These are phyloP conservation scores for Tetropium fuscum DNA, from an alignment of 2,888 invertebrate genomes.

Conservation along the genomic window DNA sequence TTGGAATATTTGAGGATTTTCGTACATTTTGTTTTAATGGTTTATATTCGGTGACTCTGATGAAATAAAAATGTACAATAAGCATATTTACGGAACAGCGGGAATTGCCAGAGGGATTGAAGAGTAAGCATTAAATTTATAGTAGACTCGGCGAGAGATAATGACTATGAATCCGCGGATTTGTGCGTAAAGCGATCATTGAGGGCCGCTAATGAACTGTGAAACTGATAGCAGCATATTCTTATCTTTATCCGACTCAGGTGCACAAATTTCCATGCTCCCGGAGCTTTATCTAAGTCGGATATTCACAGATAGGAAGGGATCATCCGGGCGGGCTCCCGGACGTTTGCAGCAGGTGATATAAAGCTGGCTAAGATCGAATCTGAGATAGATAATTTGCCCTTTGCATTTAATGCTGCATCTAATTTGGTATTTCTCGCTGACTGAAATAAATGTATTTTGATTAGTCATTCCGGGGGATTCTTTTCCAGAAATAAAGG, in stretches of 20 bases:
- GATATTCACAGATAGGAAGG: conserved; percentile 27
- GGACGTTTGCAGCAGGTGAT: conserved; percentile 44
- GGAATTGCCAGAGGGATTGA: conserved; percentile 20
- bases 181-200: conserved; percentile 55
- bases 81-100: conserved; percentile 26
- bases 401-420: conserved; percentile 35
- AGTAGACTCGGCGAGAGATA: conserved; percentile 24
- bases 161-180: conserved; percentile 40
- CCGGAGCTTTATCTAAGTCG: conserved; percentile 28
- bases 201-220: conserved; percentile 62
- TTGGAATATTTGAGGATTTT: no score
- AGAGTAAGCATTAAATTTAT: conserved; percentile 27
- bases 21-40: no score
- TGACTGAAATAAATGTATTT: no score
- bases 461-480: no score
- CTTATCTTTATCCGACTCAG: conserved; percentile 45
- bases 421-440: not conserved
- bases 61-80: conserved; percentile 20
- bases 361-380: conserved; percentile 28
- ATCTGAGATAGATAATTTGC: conserved; percentile 36
- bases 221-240: conserved; percentile 59
- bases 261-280: conserved; percentile 35
- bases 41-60: conserved; percentile 7
- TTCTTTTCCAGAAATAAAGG: no score
- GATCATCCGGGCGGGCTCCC: conserved; percentile 32